Evolutionary conservation across 2,797 vertebrate genomes (phyloP).

Genomic region (Catostomus latipinnis): DNA sequence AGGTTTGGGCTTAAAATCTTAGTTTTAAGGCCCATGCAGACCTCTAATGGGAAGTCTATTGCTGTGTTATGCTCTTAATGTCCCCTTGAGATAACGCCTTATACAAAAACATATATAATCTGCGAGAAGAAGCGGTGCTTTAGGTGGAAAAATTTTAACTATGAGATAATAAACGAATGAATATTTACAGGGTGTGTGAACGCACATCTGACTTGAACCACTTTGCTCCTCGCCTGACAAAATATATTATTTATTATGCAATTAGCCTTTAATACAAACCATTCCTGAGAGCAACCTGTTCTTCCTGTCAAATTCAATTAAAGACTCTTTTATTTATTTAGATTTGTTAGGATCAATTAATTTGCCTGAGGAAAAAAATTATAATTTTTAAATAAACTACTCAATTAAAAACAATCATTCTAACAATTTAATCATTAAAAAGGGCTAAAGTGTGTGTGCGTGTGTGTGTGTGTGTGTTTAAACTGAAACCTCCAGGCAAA

Average conservation of each 20-base stretch:
- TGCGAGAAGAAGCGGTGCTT: constrained; percentile 14
- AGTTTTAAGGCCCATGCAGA: no score
- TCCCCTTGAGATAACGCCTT: constrained; percentile 2
- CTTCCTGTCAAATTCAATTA: constrained; percentile 88
- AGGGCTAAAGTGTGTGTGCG: constrained; percentile 68
- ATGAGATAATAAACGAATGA: constrained; percentile 43
- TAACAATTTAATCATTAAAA: constrained; percentile 83
- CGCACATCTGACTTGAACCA: constrained; percentile 25
- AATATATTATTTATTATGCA: constrained; percentile 71
- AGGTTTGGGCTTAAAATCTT: no score
- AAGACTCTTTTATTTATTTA: constrained; percentile 83
- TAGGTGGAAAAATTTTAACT: constrained; percentile 29
- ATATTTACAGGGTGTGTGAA: constrained; percentile 49
- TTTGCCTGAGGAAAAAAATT: constrained; percentile 73
- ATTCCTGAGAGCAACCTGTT: constrained; percentile 73
- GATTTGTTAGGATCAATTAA: constrained; percentile 85
- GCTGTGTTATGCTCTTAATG: background rate
- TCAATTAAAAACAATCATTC: constrained; percentile 85
- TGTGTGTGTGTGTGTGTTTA: constrained; percentile 4
- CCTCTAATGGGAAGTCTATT: background rate
- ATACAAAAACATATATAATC: constrained; percentile 19
- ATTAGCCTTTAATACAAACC: constrained; percentile 76
- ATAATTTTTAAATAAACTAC: constrained; percentile 84
- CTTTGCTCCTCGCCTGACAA: constrained; percentile 48
- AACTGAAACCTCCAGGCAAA: constrained; percentile 59